Conservation (phyloP, 2,113 vertebrate species). For the Pteruthius melanotis region DNA sequence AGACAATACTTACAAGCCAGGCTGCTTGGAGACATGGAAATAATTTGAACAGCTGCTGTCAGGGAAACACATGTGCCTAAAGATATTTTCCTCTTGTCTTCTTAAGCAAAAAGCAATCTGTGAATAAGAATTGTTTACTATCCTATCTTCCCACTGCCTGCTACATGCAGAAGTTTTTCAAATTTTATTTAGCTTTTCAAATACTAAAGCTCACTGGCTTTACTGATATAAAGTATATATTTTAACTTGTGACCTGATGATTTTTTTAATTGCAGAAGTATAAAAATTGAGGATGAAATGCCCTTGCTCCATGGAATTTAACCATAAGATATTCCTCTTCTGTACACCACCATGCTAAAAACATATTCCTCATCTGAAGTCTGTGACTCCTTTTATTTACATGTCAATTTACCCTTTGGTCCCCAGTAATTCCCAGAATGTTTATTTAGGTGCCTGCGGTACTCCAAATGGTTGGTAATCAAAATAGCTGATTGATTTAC, state of each 20-base stretch:
- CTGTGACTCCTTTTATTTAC: slow-evolving; percentile 11
- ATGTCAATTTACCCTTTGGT: slow-evolving; percentile 3
- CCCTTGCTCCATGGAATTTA: background rate
- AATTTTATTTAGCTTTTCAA: background rate
- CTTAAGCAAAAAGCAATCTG: background rate
- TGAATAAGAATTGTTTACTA: background rate
- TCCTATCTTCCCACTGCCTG: background rate
- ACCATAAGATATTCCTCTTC: background rate
- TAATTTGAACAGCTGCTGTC: slow-evolving; percentile 2
- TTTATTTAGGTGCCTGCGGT: slow-evolving; percentile 30
- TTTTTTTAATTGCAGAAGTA: background rate
- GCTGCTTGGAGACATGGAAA: background rate
- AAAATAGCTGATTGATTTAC: slow-evolving; percentile 35
- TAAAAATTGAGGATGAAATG: background rate
- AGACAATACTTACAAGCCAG: background rate
- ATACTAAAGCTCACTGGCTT: background rate
- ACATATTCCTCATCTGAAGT: background rate
- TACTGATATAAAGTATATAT: background rate
- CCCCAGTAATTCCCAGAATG: slow-evolving; percentile 19
- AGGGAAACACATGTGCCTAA: background rate
- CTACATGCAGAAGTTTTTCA: rapidly evolving
- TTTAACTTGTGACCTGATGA: background rate
- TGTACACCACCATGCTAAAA: background rate
- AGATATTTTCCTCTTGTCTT: background rate
- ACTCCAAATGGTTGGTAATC: background rate